Evolutionary conservation across 2,113 vertebrate genomes (phyloP).

Genomic region (Sander lucioperca): DNA sequence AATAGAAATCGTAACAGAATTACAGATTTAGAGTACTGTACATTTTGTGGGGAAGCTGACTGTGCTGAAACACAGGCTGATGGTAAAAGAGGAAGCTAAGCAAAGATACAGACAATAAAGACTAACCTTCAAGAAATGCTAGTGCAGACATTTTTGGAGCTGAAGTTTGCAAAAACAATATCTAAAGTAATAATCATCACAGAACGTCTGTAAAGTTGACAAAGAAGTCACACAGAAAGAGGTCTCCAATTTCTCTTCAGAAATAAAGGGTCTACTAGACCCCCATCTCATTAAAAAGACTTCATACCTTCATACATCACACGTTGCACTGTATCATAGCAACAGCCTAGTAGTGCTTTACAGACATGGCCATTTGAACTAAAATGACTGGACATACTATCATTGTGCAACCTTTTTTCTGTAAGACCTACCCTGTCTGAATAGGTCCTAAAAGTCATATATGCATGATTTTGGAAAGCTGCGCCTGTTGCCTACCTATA

Average conservation of each 20-base stretch:
- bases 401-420: neutral
- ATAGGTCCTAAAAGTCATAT: neutral
- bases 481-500: neutral
- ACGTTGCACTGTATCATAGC: neutral
- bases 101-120: neutral
- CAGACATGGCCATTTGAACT: neutral
- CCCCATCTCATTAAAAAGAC: neutral
- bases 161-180: conserved; percentile 7
- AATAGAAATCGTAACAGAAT: neutral
- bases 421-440: neutral
- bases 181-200: neutral
- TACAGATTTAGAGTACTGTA: neutral
- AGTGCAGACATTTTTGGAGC: neutral
- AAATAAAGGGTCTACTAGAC: neutral
- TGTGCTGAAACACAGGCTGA: neutral
- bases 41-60: conserved; percentile 3
- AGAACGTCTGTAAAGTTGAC: neutral
- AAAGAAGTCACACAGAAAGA: neutral
- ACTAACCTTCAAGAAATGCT: conserved; percentile 6
- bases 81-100: neutral
- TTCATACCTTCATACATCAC: neutral
- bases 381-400: neutral
- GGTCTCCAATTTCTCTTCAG: neutral
- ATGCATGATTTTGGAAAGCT: neutral
- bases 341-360: neutral